Evolutionary conservation across 2,888 invertebrate species (phyloP).

Genomic region (Drosophila demipolita): DNA sequence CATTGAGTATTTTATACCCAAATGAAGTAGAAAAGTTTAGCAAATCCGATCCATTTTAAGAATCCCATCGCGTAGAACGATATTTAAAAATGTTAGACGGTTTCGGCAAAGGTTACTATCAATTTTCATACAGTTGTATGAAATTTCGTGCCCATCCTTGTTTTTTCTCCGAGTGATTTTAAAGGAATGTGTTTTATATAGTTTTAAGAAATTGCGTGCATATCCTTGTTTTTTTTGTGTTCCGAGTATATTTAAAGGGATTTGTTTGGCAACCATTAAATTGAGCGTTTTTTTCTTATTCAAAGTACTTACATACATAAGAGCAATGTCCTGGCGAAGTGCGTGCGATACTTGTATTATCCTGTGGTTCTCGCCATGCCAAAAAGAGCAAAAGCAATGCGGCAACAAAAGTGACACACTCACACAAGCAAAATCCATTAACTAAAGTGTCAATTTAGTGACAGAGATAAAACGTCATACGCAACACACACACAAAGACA

Average conservation of each 20-base stretch:
- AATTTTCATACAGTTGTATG: neutral
- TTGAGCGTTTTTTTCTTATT: slow-evolving; percentile 76
- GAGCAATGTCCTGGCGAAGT: slow-evolving; percentile 63
- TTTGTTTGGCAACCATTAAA: slow-evolving; percentile 77
- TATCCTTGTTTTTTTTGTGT: neutral
- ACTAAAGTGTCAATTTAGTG: slow-evolving; percentile 84
- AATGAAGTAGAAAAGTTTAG: neutral
- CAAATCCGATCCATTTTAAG: neutral
- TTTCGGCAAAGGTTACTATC: neutral
- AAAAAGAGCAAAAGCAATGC: slow-evolving; percentile 49
- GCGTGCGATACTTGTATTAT: slow-evolving; percentile 48
- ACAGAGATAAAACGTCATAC: slow-evolving; percentile 83
- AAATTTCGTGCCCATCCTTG: neutral
- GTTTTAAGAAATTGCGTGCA: neutral
- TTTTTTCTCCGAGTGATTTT: neutral
- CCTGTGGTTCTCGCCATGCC: slow-evolving; percentile 36
- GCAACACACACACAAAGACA: slow-evolving; percentile 42
- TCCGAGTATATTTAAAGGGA: slow-evolving; percentile 59
- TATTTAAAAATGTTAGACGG: neutral
- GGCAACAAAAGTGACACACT: slow-evolving; percentile 51
- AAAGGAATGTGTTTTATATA: too few relatives aligned
- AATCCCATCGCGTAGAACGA: neutral
- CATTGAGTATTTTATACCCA: neutral
- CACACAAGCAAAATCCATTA: slow-evolving; percentile 81
- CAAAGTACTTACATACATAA: slow-evolving; percentile 61